Base-by-base conservation (phyloP, 2,797 vertebrate species). In the Oreortyx pictus region DNA sequence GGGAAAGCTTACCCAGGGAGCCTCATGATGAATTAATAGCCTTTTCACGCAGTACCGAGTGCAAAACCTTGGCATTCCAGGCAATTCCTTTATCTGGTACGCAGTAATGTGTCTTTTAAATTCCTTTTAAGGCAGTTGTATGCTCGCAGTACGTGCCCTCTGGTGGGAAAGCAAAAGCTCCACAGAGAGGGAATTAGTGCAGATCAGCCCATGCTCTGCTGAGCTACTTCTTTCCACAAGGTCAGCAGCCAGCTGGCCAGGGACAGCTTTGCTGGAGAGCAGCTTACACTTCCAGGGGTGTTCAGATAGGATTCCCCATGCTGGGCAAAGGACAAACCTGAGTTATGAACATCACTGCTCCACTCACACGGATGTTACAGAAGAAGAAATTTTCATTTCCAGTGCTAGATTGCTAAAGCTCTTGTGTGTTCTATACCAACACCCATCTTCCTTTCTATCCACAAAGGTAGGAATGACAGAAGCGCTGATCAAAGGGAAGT, bases 101-200 rank as follows among this genome's bases (percentile, higher is more conserved):
- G 93, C 88, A 94, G 66, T 56, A 94, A 80, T 50, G 85, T 93
- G 4, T 89, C 66, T 90, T 91, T 93, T 86, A 68, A 87, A 81
- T 78, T 88, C 47, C 74, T 86, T 71, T 88, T 86, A 83, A 93
- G 87, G 77, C 74, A 88, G 82, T 92, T 95, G 82, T 91, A 41
- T 39, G 15, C 39, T 86, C 60, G 59, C 77, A 82, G 71, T 67
- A 33, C 79, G 37, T 95, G 92, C 90, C 93, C 94, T 95, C 90
- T 91, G 93, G 64, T 92, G 92, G 93, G 82, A 94, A 88, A 92
- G 87, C 52, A 83, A 91, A 92, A 89, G 77, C 79, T 89, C 52
- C 52, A 56, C 82, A 86, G 88, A 78, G 24, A 47, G 33, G 47
- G 87, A 95, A 96, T 95, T 95, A 59, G 59, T 79, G 84, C 74